Percentiles rank a stretch among this genome's conserved stretches.
Evolutionary conservation across 2,113 vertebrate genomes (phyloP).

Genomic region (Oncorhynchus masou): DNA sequence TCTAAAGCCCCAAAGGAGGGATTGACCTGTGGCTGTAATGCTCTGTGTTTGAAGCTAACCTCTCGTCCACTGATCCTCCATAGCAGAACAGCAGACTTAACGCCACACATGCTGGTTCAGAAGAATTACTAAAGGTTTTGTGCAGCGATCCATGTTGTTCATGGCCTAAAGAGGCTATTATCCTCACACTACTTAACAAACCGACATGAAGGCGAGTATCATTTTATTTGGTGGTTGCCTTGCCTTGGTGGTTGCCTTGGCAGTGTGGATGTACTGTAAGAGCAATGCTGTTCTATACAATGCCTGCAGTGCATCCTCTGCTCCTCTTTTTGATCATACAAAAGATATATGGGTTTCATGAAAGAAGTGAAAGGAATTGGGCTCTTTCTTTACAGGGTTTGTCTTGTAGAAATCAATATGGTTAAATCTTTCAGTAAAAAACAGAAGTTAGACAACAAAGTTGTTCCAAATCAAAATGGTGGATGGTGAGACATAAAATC

Average conservation of each 20-base stretch:
- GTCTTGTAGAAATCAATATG: not conserved
- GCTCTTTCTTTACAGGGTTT: not conserved
- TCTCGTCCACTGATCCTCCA: constrained; percentile 45
- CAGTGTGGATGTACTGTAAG: not conserved
- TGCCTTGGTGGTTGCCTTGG: not conserved
- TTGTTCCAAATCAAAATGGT: not conserved
- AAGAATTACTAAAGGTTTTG: constrained; percentile 55
- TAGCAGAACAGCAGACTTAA: constrained; percentile 23
- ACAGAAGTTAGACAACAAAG: not conserved
- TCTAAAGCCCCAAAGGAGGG: not conserved
- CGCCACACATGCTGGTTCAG: constrained; percentile 42
- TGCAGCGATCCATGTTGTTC: constrained; percentile 52
- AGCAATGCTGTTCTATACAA: not conserved
- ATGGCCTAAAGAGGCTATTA: constrained; percentile 61
- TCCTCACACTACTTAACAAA: constrained; percentile 47
- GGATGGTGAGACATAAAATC: constrained; percentile 9
- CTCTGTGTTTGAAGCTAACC: constrained; percentile 34
- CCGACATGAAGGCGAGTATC: constrained; percentile 16
- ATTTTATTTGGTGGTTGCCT: not conserved
- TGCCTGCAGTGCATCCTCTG: not conserved
- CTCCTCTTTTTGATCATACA: not conserved
- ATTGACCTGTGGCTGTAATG: constrained; percentile 47
- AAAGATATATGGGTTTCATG: not conserved
- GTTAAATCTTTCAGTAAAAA: not conserved
- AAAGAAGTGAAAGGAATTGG: not conserved